Base-by-base conservation (phyloP, 2,888 invertebrate species). In the Hemicrepidius hirtus region DNA sequence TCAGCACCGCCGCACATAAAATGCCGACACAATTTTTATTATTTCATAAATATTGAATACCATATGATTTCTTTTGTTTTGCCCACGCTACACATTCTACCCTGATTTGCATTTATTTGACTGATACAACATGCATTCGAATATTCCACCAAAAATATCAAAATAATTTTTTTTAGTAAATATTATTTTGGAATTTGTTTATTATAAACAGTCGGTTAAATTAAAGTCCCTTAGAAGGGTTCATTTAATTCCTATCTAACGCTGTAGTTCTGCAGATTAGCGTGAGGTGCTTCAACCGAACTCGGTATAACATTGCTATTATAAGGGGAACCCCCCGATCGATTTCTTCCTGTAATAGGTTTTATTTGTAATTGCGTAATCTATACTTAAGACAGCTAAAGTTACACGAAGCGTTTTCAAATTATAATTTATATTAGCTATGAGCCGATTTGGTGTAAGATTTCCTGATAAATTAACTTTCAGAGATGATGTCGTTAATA, bases 401-500 rank as follows among this genome's bases (percentile, higher is more conserved):
- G 66, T 73, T 73, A 70, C 70, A 63, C 44, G 73, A 70, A 74
- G 53, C 74, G 68, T 75, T 75, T 75, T 75, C 76, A 74, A 77
- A 77, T 76, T 77, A 76, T 74, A 77, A 78, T 75, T 78, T 75
- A 75, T 76, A 76, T 78, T 74, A 76, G 71, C 75, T 65, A 72
- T 68, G 68, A 75, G 65, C 67, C 71, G 75, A 75, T 75, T 75
- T 72, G 75, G 77, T 74, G 75, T 79, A 75, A 62, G 73, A 71
- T 80, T 78, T 78, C 80, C 73, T 77, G 77, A 80, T 80, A 80
- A 80, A 80, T 80, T 78, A 78, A 79, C 77, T 79, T 77, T 77
- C 77, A 68, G 75, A 68, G 75, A 76, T 73, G 70, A 72, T 74
- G 71, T 75, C 76, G 78, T 76, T 76, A 79, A 78, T 80, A 79